These are phyloP conservation scores for Troides oblongomaculatus DNA, from an alignment of 2,888 invertebrate species.

Conservation along the genomic window DNA sequence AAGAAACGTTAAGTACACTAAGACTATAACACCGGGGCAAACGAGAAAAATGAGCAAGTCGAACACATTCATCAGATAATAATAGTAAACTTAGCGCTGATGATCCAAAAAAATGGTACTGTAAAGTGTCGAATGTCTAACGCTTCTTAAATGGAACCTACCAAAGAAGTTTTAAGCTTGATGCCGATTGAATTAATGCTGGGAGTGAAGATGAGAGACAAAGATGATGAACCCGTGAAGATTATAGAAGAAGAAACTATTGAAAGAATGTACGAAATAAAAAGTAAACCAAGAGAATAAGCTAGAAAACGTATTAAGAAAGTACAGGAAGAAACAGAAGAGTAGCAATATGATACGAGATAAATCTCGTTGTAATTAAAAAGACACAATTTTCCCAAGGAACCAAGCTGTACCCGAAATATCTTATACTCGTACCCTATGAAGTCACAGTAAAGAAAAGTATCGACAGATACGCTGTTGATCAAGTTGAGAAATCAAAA, in stretches of 20 bases:
- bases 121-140: conserved; percentile 27
- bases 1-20: conserved; percentile 44
- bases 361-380: no score
- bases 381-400: no score
- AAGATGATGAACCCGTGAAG: neutral
- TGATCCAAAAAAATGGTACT: conserved; percentile 32
- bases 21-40: conserved; percentile 32
- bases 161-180: conserved; percentile 33
- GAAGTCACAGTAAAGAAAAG: no score
- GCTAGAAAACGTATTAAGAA: no score
- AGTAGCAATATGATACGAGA: no score
- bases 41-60: conserved; percentile 24
- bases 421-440: no score
- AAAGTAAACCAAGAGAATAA: no score
- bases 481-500: no score
- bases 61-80: conserved; percentile 33
- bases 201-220: neutral
- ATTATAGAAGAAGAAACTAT: neutral
- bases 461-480: no score
- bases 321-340: no score
- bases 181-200: neutral
- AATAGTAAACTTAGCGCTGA: conserved; percentile 34
- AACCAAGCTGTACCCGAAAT: no score
- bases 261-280: no score
- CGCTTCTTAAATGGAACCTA: conserved; percentile 34